Evolutionary conservation across 2,888 invertebrate species (phyloP), one percentile per base, ranked within the genome.

Genomic region (Halictus quadricinctus): DNA sequence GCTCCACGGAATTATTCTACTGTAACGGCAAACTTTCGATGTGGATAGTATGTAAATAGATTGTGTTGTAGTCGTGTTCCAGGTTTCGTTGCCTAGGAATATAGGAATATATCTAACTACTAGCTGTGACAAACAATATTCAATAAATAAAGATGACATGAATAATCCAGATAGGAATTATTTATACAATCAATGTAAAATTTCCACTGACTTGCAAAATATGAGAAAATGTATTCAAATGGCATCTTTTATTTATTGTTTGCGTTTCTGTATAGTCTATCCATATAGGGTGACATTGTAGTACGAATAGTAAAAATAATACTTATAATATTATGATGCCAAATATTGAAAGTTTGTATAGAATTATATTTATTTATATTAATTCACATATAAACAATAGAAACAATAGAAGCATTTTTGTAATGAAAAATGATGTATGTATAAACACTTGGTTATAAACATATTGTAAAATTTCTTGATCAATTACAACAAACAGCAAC

Each of bases 21-120:
- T 48, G 74, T 81, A 82, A 84, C 78, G 82, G 78, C 18, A 74
- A 46, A 21, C 72, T 70, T 81, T 74, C 50, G 70, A 72, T 46
- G 70, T 25, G 43, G 81, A 54, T 70, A 75, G 70, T 54, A 81
- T 73, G 74, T 76, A 64, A 64, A 64, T 64, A 64, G 29, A 64
- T 64, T 29, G 25, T 64, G 25, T 64, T 29, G 64, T 64, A 64
- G 29, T 29, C 64, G 64, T 29, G 64, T 6, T 2, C 15, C 64
- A 64, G 29, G 64, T 29, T 64, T 64, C 64, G 60, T 25, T 60
- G 25, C 64, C 29, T 29, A 15, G 64, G 15, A 64, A 64, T 15
- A 15, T 25, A 25, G 60, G 25, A 15, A 29, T 60, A 60, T 25
- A 15, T 64, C 12, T 64, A 64, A 29, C 64, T 29, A 29, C 29